Evolutionary conservation across 2,113 vertebrate genomes (phyloP).

Genomic region (Urocolius indicus): DNA sequence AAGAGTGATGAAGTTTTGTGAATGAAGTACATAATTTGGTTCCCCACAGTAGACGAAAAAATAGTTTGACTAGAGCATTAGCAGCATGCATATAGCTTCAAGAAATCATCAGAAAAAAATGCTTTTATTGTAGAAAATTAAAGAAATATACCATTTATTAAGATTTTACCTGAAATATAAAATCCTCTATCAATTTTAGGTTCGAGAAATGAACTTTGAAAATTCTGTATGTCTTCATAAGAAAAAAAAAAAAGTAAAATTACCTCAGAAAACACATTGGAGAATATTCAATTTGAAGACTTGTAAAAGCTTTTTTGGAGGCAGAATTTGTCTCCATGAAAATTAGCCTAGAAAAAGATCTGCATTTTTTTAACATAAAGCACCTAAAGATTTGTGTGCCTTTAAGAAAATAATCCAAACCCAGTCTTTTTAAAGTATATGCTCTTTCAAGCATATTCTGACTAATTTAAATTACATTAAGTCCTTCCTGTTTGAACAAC

Average conservation of each 20-base stretch:
- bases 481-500: no score
- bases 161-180: not conserved
- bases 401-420: not conserved
- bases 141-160: not conserved
- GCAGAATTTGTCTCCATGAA: not conserved
- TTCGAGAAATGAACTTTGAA: not conserved
- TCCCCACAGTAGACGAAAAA: not conserved
- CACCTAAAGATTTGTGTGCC: not conserved
- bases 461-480: no score
- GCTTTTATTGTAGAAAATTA: not conserved
- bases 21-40: not conserved
- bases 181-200: not conserved
- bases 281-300: not conserved
- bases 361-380: conserved; percentile 5
- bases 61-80: not conserved
- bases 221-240: not conserved
- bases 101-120: not conserved
- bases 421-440: not conserved
- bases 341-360: conserved; percentile 9
- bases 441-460: no score
- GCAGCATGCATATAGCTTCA: not conserved
- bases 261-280: not conserved
- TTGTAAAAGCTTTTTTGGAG: not conserved
- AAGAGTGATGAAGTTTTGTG: not conserved
- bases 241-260: not conserved